Conservation (phyloP, 2,888 invertebrate species). For the Sycophila texana region DNA sequence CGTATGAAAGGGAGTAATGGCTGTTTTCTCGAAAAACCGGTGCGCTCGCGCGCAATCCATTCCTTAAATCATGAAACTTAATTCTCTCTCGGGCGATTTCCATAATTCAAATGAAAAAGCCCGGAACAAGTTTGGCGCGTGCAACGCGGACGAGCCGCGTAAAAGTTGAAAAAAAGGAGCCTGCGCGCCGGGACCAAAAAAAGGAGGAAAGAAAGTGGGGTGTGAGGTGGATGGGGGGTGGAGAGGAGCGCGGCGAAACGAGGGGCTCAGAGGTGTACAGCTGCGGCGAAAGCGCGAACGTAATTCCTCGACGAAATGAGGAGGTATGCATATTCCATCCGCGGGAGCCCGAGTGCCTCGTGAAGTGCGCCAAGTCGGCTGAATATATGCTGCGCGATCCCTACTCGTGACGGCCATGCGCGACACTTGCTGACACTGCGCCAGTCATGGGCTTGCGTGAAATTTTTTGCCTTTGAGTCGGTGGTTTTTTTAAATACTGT, state of each 20-base stretch:
- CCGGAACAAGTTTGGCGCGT: slow-evolving; percentile 33
- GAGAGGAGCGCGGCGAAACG: not conserved
- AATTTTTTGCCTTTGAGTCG: too few species aligned
- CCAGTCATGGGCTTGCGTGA: too few species aligned
- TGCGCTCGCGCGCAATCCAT: slow-evolving; percentile 26
- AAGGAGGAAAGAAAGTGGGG: too few species aligned
- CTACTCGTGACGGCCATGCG: too few species aligned
- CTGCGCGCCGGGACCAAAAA: too few species aligned
- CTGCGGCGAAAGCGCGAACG: slow-evolving; percentile 29
- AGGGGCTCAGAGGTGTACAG: not conserved
- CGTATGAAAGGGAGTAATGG: slow-evolving; percentile 41
- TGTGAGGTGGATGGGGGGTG: not conserved
- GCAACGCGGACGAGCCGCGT: slow-evolving; percentile 14
- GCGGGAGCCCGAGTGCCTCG: slow-evolving; percentile 11
- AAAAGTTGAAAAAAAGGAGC: slow-evolving; percentile 40
- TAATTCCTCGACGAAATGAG: slow-evolving; percentile 39
- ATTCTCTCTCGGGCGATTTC: slow-evolving; percentile 48
- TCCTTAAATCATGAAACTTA: slow-evolving; percentile 53
- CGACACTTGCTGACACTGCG: too few species aligned
- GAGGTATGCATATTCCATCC: slow-evolving; percentile 43
- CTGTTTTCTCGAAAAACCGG: slow-evolving; percentile 33
- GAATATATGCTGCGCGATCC: too few species aligned
- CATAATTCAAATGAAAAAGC: slow-evolving; percentile 50
- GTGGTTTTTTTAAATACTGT: too few species aligned
- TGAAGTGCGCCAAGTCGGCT: too few species aligned